Evolutionary conservation across 1,140 invertebrate species (phyloP).

Genomic region (Zaprionus kolodkinae): DNA sequence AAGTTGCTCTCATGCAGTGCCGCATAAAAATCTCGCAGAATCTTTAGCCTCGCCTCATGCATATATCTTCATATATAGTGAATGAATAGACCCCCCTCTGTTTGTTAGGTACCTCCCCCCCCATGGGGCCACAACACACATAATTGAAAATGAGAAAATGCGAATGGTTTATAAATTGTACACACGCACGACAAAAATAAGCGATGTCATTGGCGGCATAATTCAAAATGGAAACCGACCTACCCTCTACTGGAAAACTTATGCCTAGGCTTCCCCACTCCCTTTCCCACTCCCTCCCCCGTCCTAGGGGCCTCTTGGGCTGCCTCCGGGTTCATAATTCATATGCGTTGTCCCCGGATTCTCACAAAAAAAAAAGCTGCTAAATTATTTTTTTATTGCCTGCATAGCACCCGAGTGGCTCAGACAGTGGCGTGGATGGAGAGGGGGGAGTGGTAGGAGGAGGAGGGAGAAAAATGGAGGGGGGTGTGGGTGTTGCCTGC

Average conservation of each 20-base stretch:
- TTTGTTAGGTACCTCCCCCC: not conserved
- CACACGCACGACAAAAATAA: constrained; percentile 36
- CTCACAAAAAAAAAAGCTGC: constrained; percentile 49
- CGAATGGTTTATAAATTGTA: constrained; percentile 49
- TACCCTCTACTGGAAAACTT: not conserved
- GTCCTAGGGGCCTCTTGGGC: not conserved
- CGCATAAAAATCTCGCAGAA: constrained; percentile 42
- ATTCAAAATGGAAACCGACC: constrained; percentile 31
- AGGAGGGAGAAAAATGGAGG: too few relatives aligned
- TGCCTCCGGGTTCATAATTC: constrained; percentile 48
- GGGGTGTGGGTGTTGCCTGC: not conserved
- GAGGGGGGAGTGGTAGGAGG: not conserved
- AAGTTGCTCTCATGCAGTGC: constrained; percentile 21
- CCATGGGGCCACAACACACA: not conserved
- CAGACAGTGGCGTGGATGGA: not conserved
- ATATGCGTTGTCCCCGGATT: constrained; percentile 39
- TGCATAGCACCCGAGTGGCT: constrained; percentile 38
- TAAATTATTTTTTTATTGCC: constrained; percentile 82
- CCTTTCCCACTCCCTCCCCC: too few relatives aligned
- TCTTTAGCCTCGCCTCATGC: constrained; percentile 29
- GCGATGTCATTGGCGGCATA: constrained; percentile 43
- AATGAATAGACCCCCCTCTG: constrained; percentile 13
- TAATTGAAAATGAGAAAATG: constrained; percentile 16
- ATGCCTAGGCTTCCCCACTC: not conserved
- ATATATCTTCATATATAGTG: constrained; percentile 31